Conservation (phyloP, 2,888 invertebrate species). For the Prosopocoilus inquinatus region DNA sequence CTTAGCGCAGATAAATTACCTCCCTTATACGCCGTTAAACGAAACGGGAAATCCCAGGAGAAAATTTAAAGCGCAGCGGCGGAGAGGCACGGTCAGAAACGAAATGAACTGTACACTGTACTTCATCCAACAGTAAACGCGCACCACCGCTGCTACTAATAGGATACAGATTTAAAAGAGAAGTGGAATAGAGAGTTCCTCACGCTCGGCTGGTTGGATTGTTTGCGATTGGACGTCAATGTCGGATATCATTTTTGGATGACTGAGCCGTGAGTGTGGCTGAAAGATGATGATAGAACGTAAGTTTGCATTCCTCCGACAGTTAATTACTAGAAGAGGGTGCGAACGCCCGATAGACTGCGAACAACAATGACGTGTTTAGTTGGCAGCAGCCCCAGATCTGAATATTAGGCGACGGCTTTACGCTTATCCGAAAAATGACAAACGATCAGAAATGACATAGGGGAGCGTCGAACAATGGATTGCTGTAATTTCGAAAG, state of each 20-base stretch:
- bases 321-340: slow-evolving; percentile 34
- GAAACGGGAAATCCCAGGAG: too few relatives aligned
- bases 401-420: slow-evolving; percentile 14
- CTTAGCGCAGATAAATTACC: too few relatives aligned
- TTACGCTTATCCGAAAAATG: slow-evolving; percentile 2
- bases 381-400: slow-evolving; percentile 7
- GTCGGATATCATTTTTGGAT: slow-evolving; percentile 39
- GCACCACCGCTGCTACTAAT: slow-evolving; percentile 17
- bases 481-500: too few relatives aligned
- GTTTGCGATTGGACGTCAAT: slow-evolving; percentile 40
- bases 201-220: slow-evolving; percentile 34
- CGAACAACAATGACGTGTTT: slow-evolving; percentile 23
- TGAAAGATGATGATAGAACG: slow-evolving; percentile 38
- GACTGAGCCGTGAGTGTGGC: slow-evolving; percentile 32
- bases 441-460: background rate
- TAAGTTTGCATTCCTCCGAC: slow-evolving; percentile 36
- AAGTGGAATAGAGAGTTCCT: slow-evolving; percentile 29
- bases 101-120: too few relatives aligned
- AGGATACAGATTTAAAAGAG: slow-evolving; percentile 28
- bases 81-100: too few relatives aligned
- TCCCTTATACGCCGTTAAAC: too few relatives aligned
- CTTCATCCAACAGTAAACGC: too few relatives aligned
- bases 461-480: background rate
- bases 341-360: slow-evolving; percentile 26
- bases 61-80: too few relatives aligned